Conservation (phyloP, 2,888 invertebrate genomes). For the Tryphoninae sp. region DNA sequence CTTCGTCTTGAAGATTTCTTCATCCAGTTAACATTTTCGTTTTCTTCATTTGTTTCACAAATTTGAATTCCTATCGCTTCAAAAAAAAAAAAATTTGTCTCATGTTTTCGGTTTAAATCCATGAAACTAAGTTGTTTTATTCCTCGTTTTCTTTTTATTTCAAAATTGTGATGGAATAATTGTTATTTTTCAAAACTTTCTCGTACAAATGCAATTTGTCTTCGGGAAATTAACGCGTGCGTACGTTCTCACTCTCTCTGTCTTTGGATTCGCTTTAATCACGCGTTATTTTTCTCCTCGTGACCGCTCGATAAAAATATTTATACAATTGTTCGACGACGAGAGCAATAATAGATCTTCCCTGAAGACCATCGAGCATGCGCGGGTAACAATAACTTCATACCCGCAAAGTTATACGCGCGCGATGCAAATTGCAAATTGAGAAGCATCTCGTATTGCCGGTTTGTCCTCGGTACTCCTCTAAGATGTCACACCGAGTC, state of each 20-base stretch:
- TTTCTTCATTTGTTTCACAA: no score
- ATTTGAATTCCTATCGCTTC: no score
- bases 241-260: background rate
- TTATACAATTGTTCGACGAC: slow-evolving; percentile 20
- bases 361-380: slow-evolving; percentile 13
- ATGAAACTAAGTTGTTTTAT: no score
- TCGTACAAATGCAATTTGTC: background rate
- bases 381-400: slow-evolving; percentile 15
- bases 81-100: background rate
- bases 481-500: slow-evolving; percentile 46
- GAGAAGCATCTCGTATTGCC: slow-evolving; percentile 16
- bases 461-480: slow-evolving; percentile 43
- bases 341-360: slow-evolving; percentile 35
- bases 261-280: slow-evolving; percentile 22
- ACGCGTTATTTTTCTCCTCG: slow-evolving; percentile 23
- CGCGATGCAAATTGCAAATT: slow-evolving; percentile 18
- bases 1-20: no score
- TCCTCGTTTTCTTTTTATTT: no score
- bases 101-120: no score
- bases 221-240: slow-evolving; percentile 9
- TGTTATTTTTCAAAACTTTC: background rate
- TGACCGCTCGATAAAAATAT: slow-evolving; percentile 30
- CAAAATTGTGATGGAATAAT: no score
- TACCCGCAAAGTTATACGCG: background rate
- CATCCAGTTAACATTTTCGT: no score